These are phyloP conservation scores for Drosophila sulfurigaster DNA, from an alignment of 1,140 invertebrate species.

Conservation along the genomic window DNA sequence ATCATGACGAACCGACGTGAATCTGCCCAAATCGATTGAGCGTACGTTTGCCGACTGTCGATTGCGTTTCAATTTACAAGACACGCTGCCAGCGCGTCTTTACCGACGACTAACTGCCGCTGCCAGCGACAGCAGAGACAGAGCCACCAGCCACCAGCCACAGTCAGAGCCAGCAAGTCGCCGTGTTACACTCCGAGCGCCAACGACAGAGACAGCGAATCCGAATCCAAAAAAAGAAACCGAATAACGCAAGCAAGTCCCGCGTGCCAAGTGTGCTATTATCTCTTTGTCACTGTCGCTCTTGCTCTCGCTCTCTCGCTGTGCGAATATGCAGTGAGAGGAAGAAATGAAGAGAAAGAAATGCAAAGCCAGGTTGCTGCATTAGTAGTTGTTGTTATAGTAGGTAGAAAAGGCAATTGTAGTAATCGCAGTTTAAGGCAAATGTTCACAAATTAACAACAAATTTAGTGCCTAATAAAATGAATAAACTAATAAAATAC, in stretches of 20 bases:
- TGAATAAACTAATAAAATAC: neutral
- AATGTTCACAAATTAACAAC: neutral
- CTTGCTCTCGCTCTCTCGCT: neutral
- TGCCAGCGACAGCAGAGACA: neutral
- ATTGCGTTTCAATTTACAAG: constrained; percentile 53
- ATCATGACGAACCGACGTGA: constrained; percentile 30
- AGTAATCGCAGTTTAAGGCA: neutral
- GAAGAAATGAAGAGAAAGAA: constrained; percentile 26
- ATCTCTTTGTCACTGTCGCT: constrained; percentile 19
- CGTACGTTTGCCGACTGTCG: constrained; percentile 27
- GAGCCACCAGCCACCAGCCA: constrained; percentile 6
- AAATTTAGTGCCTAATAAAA: neutral
- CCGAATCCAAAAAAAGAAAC: constrained; percentile 17
- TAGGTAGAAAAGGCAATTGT: neutral
- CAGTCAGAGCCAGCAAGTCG: constrained; percentile 53
- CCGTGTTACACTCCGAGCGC: constrained; percentile 44
- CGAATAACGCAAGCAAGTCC: constrained; percentile 8
- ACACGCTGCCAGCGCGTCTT: constrained; percentile 64
- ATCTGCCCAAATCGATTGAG: constrained; percentile 52
- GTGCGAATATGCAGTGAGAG: constrained; percentile 38
- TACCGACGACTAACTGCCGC: constrained; percentile 61
- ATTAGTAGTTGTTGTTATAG: neutral
- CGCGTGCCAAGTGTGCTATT: constrained; percentile 18
- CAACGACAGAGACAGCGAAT: constrained; percentile 15
- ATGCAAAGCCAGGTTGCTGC: neutral